Percentiles rank a stretch among this genome's conserved stretches.
These are phyloP conservation scores for Pediacus dermestoides DNA, from an alignment of 2,888 invertebrate genomes.

Conservation along the genomic window DNA sequence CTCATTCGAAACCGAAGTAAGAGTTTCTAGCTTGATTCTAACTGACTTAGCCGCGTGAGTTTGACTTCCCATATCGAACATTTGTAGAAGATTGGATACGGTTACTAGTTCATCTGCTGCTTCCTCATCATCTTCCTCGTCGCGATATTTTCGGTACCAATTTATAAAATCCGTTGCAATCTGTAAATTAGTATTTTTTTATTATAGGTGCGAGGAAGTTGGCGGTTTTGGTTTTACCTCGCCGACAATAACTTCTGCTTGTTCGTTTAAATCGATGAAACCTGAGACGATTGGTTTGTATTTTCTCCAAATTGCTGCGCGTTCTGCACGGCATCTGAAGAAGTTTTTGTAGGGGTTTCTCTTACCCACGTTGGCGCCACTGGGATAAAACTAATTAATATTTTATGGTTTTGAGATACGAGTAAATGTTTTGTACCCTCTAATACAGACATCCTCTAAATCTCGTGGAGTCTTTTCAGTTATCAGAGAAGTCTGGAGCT, in stretches of 20 bases:
- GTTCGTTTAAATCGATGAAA: slow-evolving; percentile 13
- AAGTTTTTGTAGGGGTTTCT: too few species aligned
- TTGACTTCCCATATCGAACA: slow-evolving; percentile 56
- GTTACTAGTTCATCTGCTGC: slow-evolving; percentile 28
- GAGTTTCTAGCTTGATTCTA: slow-evolving; percentile 54
- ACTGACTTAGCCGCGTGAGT: slow-evolving; percentile 55
- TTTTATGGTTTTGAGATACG: too few species aligned
- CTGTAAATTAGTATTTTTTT: slow-evolving; percentile 21
- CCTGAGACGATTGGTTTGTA: too few species aligned
- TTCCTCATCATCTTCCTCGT: slow-evolving; percentile 24
- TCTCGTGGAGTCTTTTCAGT: too few species aligned
- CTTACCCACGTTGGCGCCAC: too few species aligned
- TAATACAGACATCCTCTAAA: too few species aligned
- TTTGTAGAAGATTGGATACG: slow-evolving; percentile 34
- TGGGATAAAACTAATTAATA: too few species aligned
- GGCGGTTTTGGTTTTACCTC: slow-evolving; percentile 4
- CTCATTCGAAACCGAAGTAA: slow-evolving; percentile 56
- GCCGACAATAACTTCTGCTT: slow-evolving; percentile 5
- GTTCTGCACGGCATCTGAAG: too few species aligned
- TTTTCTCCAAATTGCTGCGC: too few species aligned
- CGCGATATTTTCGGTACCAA: slow-evolving; percentile 37
- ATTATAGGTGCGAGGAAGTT: neutral
- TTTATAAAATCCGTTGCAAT: slow-evolving; percentile 40
- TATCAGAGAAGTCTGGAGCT: too few species aligned
- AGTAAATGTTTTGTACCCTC: too few species aligned